Conservation (phyloP, 1,140 invertebrate genomes). For the Limonius californicus region DNA sequence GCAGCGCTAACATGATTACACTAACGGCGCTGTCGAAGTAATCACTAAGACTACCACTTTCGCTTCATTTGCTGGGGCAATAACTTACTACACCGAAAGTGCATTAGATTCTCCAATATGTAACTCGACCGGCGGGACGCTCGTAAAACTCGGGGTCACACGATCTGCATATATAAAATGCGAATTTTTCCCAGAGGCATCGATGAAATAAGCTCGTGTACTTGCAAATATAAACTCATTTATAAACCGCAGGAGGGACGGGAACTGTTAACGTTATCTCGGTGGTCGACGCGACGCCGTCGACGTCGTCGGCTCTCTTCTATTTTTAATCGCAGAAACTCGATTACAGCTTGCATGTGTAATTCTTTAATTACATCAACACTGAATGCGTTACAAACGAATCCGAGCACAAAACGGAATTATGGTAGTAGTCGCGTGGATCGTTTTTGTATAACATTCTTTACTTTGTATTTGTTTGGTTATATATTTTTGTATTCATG, state of each 20-base stretch:
- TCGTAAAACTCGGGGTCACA: constrained; percentile 24
- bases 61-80: constrained; percentile 22
- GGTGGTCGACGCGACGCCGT: not conserved
- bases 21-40: constrained; percentile 24
- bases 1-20: constrained; percentile 23
- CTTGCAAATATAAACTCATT: constrained; percentile 18
- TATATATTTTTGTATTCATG: no score
- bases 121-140: constrained; percentile 15
- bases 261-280: not conserved
- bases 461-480: no score
- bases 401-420: no score
- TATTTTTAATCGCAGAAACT: not conserved
- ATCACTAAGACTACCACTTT: constrained; percentile 27
- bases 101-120: constrained; percentile 24
- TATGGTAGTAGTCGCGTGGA: no score
- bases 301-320: not conserved
- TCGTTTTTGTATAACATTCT: no score
- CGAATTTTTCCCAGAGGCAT: constrained; percentile 18
- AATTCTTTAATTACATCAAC: not conserved
- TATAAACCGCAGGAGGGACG: constrained; percentile 4
- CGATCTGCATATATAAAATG: constrained; percentile 19
- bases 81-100: constrained; percentile 23
- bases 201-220: constrained; percentile 14
- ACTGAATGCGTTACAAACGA: not conserved
- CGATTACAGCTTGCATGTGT: not conserved